Base-by-base conservation (phyloP, 2,888 invertebrate species). In the Conops quadrifasciatus region DNA sequence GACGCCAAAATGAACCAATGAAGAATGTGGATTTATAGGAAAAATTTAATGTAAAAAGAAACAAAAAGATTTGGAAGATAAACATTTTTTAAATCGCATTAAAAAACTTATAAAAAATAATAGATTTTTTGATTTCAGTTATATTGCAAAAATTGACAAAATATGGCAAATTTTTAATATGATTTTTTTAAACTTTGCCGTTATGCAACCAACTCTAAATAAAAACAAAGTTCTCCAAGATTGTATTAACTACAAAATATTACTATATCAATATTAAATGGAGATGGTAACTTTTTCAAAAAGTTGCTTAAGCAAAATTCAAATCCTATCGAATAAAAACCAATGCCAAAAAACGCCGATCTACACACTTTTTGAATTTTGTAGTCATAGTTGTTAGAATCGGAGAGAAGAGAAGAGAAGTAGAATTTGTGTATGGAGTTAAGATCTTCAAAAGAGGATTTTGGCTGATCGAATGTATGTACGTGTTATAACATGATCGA, bases 291-390 rank as follows among this genome's bases (percentile, higher is more conserved):
- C 3, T 28, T 63, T 56, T 4, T 43, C 1, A 28, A n/a, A 62
- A 36, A 53, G 60, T 53, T 15, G 45, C 15, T 64, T 64, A 21
- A 49, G 21, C 43, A 58, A 58, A 58, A 58, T 58, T 19, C 21
- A 60, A 62, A 60, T 64, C 64, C 64, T 70, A 71, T 69, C 51
- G 65, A 64, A 70, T 76, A 80, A 78, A 81, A 81, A 81, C 82
- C 84, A 84, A 85, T 84, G 84, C 85, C 84, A 84, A 84, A 82
- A 79, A 84, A 84, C 81, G 77, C 78, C 78, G 77, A 72, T 77
- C 74, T 65, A 58, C 65, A 66, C n/a, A 74, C 74, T 72, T 70
- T 65, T 67, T 24, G 45, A 59, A 58, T 58, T 58, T 67, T 13
- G 59, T 67, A 26, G 1, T 58, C 16, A 43, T 58, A 36, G 36